Evolutionary conservation across 2,113 vertebrate species (phyloP), one percentile per base, ranked within the genome.

Genomic region (Sterrhoptilus dennistouni): DNA sequence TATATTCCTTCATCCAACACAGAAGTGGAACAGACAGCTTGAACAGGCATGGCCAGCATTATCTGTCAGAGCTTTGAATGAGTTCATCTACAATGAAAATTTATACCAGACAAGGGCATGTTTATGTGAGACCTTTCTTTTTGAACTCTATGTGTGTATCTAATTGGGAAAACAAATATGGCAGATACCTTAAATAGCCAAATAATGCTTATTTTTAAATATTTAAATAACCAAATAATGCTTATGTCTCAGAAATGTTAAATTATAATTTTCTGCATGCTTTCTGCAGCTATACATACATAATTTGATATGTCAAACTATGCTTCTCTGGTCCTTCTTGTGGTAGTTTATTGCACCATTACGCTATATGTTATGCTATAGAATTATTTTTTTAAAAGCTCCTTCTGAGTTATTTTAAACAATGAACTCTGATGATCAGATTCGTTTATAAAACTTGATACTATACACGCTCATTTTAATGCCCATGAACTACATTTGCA

Each of bases 81-180:
- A 93, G 21, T 87, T 95, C 33, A 80, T 80, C 66, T 44, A 68
- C 45, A 93, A 85, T 44, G 53, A 35, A 88, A 92, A 85, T 88
- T 88, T 64, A 64, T 83, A 83, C 44, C 38, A 57, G 76, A 49
- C 61, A 76, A 72, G 29, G 61, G 53, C 59, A 87, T 90, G 40
- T 88, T 88, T 76, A 83, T 45, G 57, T 57, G 71, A 54, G 53
- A 69, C 7, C 17, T 85, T 90, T 79, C 42, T 78, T 70, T 93
- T 76, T 72, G 35, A 59, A 85, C 75, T 71, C 38, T 60, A 4
- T 9, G 9, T 20, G 14, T 82, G 14, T 59, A 42, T 52, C 49
- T 82, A 77, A 60, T 70, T 70, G 60, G 35, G 38, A 90, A 95
- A 95, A 52, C 33, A 88, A 91, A 88, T 52, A 60, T n/a, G 33